Evolutionary conservation across 1,140 invertebrate genomes (phyloP).

Genomic region (Apis florea): DNA sequence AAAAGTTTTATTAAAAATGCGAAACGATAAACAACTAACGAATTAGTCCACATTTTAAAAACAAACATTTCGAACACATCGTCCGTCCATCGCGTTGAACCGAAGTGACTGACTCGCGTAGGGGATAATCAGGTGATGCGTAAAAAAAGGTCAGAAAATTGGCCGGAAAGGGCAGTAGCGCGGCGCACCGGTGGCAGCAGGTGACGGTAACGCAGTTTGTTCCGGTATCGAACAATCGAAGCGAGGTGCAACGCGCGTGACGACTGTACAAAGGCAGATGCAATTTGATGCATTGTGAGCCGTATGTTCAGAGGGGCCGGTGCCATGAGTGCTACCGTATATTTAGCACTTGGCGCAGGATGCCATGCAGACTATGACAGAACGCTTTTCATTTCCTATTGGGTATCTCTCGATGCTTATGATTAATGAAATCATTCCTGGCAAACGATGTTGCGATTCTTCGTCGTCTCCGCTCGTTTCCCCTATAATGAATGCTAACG

Average conservation of each 20-base stretch:
- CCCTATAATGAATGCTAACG: slow-evolving; percentile 5
- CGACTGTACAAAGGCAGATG: slow-evolving; percentile 60
- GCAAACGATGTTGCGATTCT: not conserved
- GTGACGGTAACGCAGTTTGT: slow-evolving; percentile 64
- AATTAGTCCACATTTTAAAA: too few species aligned
- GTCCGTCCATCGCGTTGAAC: not conserved
- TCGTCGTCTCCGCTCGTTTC: slow-evolving; percentile 7
- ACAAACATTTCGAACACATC: too few species aligned
- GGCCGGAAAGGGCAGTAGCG: slow-evolving; percentile 44
- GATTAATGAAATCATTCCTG: slow-evolving; percentile 21
- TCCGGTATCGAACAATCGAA: slow-evolving; percentile 67
- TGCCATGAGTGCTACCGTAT: slow-evolving; percentile 1
- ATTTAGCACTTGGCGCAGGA: slow-evolving; percentile 30
- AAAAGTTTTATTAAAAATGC: too few species aligned
- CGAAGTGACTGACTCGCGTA: not conserved
- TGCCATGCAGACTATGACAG: slow-evolving; percentile 8
- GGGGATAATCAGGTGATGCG: slow-evolving; percentile 17
- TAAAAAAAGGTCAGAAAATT: slow-evolving; percentile 54
- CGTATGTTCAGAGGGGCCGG: slow-evolving; percentile 20
- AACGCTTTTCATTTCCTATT: slow-evolving; percentile 22
- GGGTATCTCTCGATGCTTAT: slow-evolving; percentile 4
- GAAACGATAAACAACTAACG: too few species aligned
- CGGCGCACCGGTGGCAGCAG: slow-evolving; percentile 33
- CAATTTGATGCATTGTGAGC: slow-evolving; percentile 62
- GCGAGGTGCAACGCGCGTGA: slow-evolving; percentile 58